Conservation (phyloP, 2,797 vertebrate species). For the Sarcoramphus papa region DNA sequence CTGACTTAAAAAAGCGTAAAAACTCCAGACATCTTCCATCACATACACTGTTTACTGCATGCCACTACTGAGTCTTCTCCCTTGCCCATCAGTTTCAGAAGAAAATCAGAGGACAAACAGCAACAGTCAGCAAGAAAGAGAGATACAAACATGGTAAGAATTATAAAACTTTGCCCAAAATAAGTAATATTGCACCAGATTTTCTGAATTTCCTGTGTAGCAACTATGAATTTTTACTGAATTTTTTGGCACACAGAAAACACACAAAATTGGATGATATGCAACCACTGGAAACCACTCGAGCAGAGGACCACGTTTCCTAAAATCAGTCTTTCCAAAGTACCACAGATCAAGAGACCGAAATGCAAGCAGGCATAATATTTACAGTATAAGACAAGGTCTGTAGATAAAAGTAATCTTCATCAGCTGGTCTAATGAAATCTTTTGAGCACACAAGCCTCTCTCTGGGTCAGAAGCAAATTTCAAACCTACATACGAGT, state of each 20-base stretch:
- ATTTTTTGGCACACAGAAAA: neutral
- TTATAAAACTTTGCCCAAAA: neutral
- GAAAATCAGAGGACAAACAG: neutral
- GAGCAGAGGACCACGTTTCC: neutral
- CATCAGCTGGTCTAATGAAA: neutral
- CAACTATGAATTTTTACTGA: neutral
- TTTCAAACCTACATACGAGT: neutral
- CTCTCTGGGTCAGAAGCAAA: neutral
- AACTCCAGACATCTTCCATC: neutral
- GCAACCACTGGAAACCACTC: neutral
- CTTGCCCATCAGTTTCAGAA: neutral
- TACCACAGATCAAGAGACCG: neutral
- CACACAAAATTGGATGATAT: neutral
- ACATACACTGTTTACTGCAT: fast-evolving
- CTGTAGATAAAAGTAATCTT: neutral
- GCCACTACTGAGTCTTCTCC: neutral
- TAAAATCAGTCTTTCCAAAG: neutral
- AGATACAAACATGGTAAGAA: neutral
- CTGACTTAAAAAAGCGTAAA: neutral
- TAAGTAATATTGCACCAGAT: neutral
- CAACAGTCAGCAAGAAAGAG: neutral
- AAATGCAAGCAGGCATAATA: neutral
- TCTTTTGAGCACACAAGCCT: neutral
- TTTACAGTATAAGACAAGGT: neutral
- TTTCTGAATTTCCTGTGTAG: neutral